Evolutionary conservation across 2,113 vertebrate species (phyloP).

Genomic region (Prochilodus magdalenae): DNA sequence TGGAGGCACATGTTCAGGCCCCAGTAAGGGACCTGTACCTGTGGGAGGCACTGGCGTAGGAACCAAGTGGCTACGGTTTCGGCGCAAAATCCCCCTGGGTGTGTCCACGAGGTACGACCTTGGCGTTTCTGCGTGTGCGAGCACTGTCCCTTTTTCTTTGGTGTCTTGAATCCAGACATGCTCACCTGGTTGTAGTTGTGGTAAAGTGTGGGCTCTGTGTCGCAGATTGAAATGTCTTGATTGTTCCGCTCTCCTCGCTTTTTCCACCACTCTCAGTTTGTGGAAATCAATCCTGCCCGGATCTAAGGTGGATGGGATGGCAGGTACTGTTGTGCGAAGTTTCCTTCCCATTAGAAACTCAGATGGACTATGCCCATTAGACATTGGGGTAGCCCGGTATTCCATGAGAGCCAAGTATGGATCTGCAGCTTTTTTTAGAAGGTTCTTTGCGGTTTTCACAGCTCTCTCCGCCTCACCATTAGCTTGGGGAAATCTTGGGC

Average conservation of each 20-base stretch:
- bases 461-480: too few species aligned
- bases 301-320: too few species aligned
- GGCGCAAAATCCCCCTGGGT: not conserved
- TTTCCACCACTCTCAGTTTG: not conserved
- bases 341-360: too few species aligned
- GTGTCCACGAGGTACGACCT: not conserved
- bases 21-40: not conserved
- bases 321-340: too few species aligned
- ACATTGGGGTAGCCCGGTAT: too few species aligned
- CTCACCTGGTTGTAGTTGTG: not conserved
- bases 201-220: conserved; percentile 3
- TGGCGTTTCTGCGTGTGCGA: too few species aligned
- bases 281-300: too few species aligned
- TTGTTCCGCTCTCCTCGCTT: not conserved
- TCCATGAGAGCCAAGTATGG: conserved; percentile 40
- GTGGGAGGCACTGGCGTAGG: too few species aligned
- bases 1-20: not conserved
- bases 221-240: not conserved
- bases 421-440: conserved; percentile 1
- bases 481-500: too few species aligned
- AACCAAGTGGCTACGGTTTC: too few species aligned
- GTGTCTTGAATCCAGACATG: not conserved
- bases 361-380: too few species aligned
- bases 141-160: not conserved
- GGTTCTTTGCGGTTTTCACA: conserved; percentile 39